A percentile compares a stretch with the other conserved stretches of the same genome.
phyloP scores from a whole-genome alignment of 2,797 vertebrate species.

The Columba guinea region DNA sequence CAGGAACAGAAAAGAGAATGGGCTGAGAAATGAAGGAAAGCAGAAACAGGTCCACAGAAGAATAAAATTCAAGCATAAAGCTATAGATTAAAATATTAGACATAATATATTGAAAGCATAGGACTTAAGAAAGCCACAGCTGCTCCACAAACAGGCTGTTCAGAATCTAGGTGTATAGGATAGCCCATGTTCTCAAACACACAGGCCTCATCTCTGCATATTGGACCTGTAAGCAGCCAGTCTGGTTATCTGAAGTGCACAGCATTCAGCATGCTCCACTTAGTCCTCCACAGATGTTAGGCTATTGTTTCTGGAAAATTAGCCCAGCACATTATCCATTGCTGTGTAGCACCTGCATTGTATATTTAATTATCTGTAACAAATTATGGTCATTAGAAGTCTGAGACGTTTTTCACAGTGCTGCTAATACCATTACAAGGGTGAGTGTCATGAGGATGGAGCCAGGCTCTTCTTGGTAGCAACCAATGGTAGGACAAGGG shows the following conservation, averaged over 20 bases:
- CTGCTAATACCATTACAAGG: background rate
- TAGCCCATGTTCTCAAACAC: background rate
- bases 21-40: background rate
- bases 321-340: background rate
- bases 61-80: background rate
- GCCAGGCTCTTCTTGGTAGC: too few species aligned
- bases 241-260: background rate
- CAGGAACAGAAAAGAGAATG: background rate
- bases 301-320: background rate
- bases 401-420: background rate
- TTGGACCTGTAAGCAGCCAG: background rate
- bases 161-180: background rate
- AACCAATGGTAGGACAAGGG: too few species aligned
- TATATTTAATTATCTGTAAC: background rate
- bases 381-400: background rate
- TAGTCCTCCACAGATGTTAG: background rate
- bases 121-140: background rate
- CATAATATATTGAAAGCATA: background rate
- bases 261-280: background rate
- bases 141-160: background rate
- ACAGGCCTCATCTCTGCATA: background rate
- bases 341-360: background rate
- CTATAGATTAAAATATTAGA: background rate
- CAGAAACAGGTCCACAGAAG: background rate
- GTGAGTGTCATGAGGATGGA: too few species aligned